These are phyloP conservation scores for Noctua comes DNA, from an alignment of 2,888 invertebrate species.

Conservation along the genomic window DNA sequence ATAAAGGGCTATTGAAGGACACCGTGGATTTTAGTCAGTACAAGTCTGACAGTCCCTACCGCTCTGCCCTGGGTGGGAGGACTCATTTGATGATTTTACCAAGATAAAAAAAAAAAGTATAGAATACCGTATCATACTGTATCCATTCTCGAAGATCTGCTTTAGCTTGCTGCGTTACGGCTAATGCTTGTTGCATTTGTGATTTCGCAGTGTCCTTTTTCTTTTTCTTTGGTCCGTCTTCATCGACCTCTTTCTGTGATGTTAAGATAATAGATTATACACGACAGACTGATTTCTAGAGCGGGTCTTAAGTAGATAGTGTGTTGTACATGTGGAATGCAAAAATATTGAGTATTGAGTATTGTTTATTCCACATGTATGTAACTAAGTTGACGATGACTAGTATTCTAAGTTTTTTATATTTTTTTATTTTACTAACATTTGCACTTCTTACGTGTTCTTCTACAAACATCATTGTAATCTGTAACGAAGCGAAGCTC, in stretches of 20 bases:
- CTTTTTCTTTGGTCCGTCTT: constrained; percentile 56
- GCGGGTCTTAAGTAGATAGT: not conserved
- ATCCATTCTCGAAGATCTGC: constrained; percentile 84
- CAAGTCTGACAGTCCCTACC: no score
- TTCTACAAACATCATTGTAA: constrained; percentile 76
- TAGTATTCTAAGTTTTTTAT: not conserved
- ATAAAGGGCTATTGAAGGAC: no score
- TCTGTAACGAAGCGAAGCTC: constrained; percentile 70
- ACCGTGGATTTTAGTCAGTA: no score
- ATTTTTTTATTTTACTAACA: constrained; percentile 61
- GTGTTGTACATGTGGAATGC: no score
- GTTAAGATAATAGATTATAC: not conserved
- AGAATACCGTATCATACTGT: constrained; percentile 71
- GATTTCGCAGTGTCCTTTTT: constrained; percentile 57
- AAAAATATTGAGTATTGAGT: not conserved
- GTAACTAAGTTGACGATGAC: not conserved
- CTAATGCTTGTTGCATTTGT: constrained; percentile 32
- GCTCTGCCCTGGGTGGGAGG: no score
- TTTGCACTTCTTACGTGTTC: constrained; percentile 73
- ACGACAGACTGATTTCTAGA: not conserved
- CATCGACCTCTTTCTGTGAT: constrained; percentile 4
- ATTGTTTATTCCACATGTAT: not conserved
- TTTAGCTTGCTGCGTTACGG: constrained; percentile 64
- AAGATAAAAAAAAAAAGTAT: no score
- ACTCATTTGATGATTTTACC: no score